phyloP scores from a whole-genome alignment of 2,888 invertebrate species.

The Ormyrus pomaceus region DNA sequence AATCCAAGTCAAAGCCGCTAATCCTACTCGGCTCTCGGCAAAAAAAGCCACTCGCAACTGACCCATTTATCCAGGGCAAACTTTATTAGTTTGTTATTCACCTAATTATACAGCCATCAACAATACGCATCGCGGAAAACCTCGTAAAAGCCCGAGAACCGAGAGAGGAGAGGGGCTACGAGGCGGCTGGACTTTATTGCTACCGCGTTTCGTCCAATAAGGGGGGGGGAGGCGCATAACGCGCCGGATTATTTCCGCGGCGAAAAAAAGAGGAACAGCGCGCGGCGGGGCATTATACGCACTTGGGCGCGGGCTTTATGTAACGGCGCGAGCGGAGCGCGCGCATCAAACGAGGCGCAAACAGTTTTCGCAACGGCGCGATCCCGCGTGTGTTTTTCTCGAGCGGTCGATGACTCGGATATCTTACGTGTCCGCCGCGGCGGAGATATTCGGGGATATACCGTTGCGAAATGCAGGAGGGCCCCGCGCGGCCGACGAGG shows the following conservation, averaged over 20 bases:
- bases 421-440: neutral
- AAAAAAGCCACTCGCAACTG: neutral
- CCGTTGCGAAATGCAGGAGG: neutral
- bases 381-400: constrained; percentile 11
- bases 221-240: neutral
- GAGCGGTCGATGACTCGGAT: constrained; percentile 34
- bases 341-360: constrained; percentile 1
- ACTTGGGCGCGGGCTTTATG: constrained; percentile 31
- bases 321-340: constrained; percentile 17
- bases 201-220: neutral
- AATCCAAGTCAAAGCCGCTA: no score
- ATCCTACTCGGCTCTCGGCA: no score
- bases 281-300: neutral
- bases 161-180: neutral
- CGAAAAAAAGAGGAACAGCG: neutral
- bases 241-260: constrained; percentile 19
- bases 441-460: neutral
- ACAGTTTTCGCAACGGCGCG: constrained; percentile 31
- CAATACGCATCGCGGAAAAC: constrained; percentile 13
- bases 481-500: neutral
- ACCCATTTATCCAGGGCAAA: neutral
- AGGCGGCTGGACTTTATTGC: constrained; percentile 6
- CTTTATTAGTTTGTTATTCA: constrained; percentile 20
- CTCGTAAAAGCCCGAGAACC: constrained; percentile 11
- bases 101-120: neutral